Conservation (phyloP, 2,797 vertebrate genomes). For the Protonibea diacanthus region DNA sequence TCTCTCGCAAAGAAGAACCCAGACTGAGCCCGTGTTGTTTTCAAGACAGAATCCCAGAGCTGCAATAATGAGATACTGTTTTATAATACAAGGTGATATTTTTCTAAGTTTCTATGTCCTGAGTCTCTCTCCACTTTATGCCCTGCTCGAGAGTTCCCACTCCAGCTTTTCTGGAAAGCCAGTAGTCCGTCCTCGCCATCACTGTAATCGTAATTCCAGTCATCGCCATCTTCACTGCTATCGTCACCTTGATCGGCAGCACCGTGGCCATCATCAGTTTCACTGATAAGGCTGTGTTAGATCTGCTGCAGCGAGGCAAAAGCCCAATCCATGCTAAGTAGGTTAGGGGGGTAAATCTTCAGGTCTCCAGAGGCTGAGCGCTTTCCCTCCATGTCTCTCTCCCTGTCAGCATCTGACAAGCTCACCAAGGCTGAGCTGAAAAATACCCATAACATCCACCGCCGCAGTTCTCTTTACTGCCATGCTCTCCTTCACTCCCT, state of each 20-base stretch:
- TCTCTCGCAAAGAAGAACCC: conserved; percentile 26
- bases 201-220: conserved; percentile 42
- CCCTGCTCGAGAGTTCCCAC: background rate
- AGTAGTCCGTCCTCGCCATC: conserved; percentile 21
- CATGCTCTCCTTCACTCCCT: conserved; percentile 66
- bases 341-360: conserved; percentile 80
- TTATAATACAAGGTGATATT: conserved; percentile 22
- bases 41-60: conserved; percentile 39
- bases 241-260: conserved; percentile 55
- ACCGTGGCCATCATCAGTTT: conserved; percentile 60
- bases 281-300: conserved; percentile 58
- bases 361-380: conserved; percentile 71
- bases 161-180: background rate
- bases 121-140: too few relatives aligned
- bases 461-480: conserved; percentile 68
- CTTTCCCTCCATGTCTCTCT: conserved; percentile 66
- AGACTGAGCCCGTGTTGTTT: conserved; percentile 21
- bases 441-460: conserved; percentile 73
- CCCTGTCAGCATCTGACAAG: conserved; percentile 77
- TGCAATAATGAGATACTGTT: conserved; percentile 5
- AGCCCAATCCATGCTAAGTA: conserved; percentile 77
- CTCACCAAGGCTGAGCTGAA: conserved; percentile 74
- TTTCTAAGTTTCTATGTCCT: background rate
- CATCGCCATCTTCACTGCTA: conserved; percentile 49
- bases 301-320: conserved; percentile 66